phyloP scores from a whole-genome alignment of 2,113 vertebrate species.

The Salvelinus sp. region DNA sequence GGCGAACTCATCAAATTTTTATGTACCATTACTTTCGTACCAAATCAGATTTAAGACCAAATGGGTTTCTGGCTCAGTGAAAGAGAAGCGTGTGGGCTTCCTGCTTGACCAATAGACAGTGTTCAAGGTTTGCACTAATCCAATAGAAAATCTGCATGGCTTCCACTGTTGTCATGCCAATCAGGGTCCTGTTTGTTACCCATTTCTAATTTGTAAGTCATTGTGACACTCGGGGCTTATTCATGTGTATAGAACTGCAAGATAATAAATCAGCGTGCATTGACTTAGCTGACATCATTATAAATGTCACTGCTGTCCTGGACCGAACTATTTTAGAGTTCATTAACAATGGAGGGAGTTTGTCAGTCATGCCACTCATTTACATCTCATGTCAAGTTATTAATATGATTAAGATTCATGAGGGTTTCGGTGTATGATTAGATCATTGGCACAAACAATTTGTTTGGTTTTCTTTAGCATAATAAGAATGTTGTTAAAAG shows the following conservation, averaged over 20 bases:
- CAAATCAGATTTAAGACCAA: too few species aligned
- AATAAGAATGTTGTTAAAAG: not conserved
- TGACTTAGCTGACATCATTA: not conserved
- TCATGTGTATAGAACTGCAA: not conserved
- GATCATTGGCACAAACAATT: not conserved
- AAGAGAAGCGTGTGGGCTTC: too few species aligned
- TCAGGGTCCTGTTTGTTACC: not conserved
- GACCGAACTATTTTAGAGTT: not conserved
- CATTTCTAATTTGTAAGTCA: slow-evolving; percentile 15
- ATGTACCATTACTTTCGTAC: too few species aligned
- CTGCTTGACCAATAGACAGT: too few species aligned
- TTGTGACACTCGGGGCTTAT: not conserved
- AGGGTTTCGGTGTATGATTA: not conserved
- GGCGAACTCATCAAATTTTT: too few species aligned
- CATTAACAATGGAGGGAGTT: not conserved
- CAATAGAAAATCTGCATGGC: not conserved
- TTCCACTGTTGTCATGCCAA: not conserved
- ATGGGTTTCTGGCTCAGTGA: too few species aligned
- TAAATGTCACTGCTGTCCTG: not conserved
- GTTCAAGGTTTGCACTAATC: not conserved
- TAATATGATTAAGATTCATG: too few species aligned
- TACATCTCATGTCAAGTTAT: not conserved
- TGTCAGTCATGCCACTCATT: not conserved
- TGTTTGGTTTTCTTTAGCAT: not conserved
- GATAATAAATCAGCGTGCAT: not conserved